phyloP scores from a whole-genome alignment of 2,888 invertebrate genomes.

The Agrochola lychnidis region DNA sequence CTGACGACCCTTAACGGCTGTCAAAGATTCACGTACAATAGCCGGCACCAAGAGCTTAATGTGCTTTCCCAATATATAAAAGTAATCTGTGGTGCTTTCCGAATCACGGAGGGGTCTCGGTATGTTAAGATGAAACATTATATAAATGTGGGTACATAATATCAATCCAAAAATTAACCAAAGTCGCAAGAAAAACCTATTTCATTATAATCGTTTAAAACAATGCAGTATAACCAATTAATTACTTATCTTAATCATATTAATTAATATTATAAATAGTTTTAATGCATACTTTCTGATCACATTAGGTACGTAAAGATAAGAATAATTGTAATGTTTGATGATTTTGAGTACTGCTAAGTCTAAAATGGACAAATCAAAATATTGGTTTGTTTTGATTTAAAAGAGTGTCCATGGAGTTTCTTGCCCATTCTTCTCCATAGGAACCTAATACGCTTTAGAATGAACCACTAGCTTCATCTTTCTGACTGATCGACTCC shows the following conservation, averaged over 20 bases:
- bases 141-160: neutral
- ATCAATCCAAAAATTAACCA: neutral
- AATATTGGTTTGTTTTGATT: neutral
- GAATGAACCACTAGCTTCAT: too few relatives aligned
- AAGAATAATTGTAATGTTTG: neutral
- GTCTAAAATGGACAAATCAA: neutral
- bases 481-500: too few relatives aligned
- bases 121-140: neutral
- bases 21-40: too few relatives aligned
- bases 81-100: too few relatives aligned
- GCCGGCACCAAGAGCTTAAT: too few relatives aligned
- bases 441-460: too few relatives aligned
- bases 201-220: neutral
- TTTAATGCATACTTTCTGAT: conserved; percentile 2
- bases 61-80: too few relatives aligned
- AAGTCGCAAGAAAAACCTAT: neutral
- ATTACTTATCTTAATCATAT: neutral
- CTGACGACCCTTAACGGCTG: too few relatives aligned
- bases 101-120: too few relatives aligned
- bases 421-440: too few relatives aligned
- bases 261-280: neutral
- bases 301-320: neutral
- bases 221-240: neutral
- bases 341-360: neutral
- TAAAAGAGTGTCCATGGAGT: too few relatives aligned